Evolutionary conservation across 2,888 invertebrate genomes (phyloP).

Genomic region (Andrena camellia): DNA sequence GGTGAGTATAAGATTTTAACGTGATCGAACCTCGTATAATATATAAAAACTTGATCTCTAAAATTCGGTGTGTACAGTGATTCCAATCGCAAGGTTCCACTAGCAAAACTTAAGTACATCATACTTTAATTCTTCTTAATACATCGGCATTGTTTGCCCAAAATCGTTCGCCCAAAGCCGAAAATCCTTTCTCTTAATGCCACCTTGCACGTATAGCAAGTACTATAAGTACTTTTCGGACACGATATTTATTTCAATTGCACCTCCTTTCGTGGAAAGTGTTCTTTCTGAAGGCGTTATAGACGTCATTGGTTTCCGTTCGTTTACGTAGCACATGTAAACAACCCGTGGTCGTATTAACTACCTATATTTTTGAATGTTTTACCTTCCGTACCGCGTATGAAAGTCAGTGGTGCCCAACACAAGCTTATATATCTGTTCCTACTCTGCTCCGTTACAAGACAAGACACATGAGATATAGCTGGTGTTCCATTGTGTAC

Average conservation of each 20-base stretch:
- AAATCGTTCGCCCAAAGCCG: too few species aligned
- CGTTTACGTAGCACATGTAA: background rate
- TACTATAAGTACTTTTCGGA: background rate
- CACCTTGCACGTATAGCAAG: background rate
- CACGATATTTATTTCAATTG: background rate
- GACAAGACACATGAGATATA: too few species aligned
- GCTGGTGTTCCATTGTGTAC: too few species aligned
- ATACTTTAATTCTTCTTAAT: constrained; percentile 1
- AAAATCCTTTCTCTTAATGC: background rate
- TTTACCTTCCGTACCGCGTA: too few species aligned
- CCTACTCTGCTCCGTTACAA: too few species aligned
- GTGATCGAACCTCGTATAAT: background rate
- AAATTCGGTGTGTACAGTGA: background rate
- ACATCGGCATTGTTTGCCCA: background rate
- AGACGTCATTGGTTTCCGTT: background rate
- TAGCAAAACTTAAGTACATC: background rate
- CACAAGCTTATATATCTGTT: too few species aligned
- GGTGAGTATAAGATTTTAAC: constrained; percentile 47
- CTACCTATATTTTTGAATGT: background rate
- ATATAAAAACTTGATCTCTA: background rate
- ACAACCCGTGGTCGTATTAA: background rate
- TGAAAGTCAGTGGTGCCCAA: too few species aligned
- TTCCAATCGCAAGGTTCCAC: background rate
- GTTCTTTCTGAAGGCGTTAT: background rate
- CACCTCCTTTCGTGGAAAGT: background rate